Percentiles rank a stretch among this genome's conserved stretches.
Evolutionary conservation across 2,113 vertebrate species (phyloP).

Genomic region (Heterotis niloticus): DNA sequence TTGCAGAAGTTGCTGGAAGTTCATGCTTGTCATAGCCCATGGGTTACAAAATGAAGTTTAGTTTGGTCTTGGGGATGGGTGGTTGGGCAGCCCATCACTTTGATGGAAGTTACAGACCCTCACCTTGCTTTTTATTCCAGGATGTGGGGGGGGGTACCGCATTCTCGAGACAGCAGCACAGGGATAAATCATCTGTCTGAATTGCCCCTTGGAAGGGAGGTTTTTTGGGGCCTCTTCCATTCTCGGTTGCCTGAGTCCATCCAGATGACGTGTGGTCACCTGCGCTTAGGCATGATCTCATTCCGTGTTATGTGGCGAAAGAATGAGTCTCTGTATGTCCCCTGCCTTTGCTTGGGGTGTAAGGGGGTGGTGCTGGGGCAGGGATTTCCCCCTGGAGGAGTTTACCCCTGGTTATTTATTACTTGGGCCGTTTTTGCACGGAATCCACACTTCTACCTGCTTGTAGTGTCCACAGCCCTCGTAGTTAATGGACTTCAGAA

Average conservation of each 20-base stretch:
- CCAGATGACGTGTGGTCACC: background rate
- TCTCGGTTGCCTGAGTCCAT: too few relatives aligned
- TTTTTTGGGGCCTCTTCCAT: too few relatives aligned
- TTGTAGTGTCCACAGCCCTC: too few relatives aligned
- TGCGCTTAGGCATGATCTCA: background rate
- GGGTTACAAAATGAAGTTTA: background rate
- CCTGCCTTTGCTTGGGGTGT: background rate
- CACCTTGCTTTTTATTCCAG: background rate
- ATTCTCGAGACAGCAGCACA: background rate
- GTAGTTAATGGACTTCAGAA: too few relatives aligned
- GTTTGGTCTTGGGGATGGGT: background rate
- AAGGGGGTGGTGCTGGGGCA: background rate
- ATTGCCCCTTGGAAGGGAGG: background rate
- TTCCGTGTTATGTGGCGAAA: background rate
- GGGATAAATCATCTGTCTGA: background rate
- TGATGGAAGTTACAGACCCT: background rate
- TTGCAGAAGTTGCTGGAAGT: background rate
- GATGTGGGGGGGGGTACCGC: background rate
- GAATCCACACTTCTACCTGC: too few relatives aligned
- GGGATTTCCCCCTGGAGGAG: too few relatives aligned
- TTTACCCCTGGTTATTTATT: too few relatives aligned
- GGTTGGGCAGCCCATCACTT: background rate
- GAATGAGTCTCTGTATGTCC: slow-evolving; percentile 1
- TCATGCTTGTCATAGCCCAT: background rate
- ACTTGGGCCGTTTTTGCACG: too few relatives aligned